Conservation (phyloP, 2,888 invertebrate genomes). For the Morinoia aosen region DNA sequence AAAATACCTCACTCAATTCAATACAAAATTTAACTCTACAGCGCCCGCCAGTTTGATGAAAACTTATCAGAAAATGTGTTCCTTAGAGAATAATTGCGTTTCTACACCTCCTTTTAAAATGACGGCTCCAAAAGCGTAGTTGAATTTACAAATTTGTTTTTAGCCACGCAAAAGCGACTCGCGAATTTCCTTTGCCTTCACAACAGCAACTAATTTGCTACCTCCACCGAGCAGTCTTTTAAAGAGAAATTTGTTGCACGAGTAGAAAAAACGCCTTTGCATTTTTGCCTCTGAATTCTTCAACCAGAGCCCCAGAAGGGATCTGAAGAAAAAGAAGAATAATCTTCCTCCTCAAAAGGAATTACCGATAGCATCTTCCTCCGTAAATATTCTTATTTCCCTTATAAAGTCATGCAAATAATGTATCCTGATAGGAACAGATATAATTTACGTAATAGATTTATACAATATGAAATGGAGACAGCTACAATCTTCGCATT, state of each 20-base stretch:
- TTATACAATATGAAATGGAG: too few species aligned
- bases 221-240: not conserved
- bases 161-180: not conserved
- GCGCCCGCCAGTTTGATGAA: not conserved
- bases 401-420: not conserved
- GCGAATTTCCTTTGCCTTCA: not conserved
- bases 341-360: not conserved
- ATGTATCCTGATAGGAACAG: not conserved
- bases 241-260: not conserved
- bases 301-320: not conserved
- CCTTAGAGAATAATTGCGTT: not conserved
- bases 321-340: not conserved
- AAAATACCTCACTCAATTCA: not conserved
- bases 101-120: not conserved
- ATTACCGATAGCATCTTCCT: not conserved
- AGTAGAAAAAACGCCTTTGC: not conserved
- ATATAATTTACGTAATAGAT: too few species aligned
- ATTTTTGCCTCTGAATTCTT: not conserved
- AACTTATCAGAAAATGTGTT: not conserved
- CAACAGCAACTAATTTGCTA: not conserved
- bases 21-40: not conserved
- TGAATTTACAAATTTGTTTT: not conserved
- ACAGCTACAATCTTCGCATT: too few species aligned
- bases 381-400: not conserved
- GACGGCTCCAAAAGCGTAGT: not conserved